Conservation (phyloP, 2,797 vertebrate genomes). For the Chaetophractus vellerosus region DNA sequence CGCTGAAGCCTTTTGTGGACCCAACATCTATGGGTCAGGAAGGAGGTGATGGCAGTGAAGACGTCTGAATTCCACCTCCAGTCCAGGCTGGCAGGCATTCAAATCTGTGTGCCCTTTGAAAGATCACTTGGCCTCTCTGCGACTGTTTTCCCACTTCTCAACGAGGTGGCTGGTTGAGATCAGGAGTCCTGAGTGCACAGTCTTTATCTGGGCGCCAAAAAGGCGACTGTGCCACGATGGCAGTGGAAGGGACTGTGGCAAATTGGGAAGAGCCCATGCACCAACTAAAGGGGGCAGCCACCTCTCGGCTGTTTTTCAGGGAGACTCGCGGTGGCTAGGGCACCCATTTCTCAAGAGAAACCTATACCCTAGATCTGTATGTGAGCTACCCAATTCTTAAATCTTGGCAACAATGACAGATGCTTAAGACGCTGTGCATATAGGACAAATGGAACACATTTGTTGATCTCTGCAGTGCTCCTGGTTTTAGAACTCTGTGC, state of each 20-base stretch:
- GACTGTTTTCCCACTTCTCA: not conserved
- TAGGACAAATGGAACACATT: slow-evolving; percentile 6
- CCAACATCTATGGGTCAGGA: not conserved
- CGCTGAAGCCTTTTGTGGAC: not conserved
- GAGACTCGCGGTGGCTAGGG: not conserved
- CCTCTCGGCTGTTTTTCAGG: not conserved
- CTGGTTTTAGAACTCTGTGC: not conserved
- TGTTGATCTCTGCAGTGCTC: slow-evolving; percentile 13
- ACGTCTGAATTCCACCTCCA: not conserved
- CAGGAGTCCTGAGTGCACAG: not conserved
- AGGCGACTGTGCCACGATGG: rapidly evolving
- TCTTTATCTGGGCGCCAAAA: not conserved
- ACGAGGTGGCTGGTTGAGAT: not conserved
- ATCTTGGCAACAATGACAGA: slow-evolving; percentile 56
- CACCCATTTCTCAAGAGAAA: slow-evolving; percentile 39
- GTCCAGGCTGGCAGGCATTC: not conserved
- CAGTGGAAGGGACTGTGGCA: not conserved
- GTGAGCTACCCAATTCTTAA: slow-evolving; percentile 51
- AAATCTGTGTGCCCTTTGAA: not conserved
- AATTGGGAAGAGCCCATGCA: not conserved
- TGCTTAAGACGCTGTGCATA: not conserved
- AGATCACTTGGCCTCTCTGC: not conserved
- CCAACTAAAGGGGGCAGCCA: not conserved
- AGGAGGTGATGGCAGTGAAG: not conserved
- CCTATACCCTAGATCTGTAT: slow-evolving; percentile 25